Conservation (phyloP, 2,888 invertebrate genomes). For the Orthosia incerta region DNA sequence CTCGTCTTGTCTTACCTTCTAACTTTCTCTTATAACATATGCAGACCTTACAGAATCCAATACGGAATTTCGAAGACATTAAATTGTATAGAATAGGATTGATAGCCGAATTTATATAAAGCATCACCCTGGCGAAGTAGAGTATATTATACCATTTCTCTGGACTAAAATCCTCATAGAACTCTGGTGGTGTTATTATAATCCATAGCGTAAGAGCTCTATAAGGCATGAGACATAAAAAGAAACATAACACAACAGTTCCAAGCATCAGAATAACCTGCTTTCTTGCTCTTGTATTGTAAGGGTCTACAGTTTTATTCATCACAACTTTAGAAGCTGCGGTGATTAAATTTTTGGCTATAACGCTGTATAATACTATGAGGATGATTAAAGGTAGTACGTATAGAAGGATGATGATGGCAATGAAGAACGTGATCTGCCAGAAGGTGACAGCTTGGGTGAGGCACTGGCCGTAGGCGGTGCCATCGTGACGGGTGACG, state of each 20-base stretch:
- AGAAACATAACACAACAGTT: constrained; percentile 96
- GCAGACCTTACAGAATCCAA: constrained; percentile 94
- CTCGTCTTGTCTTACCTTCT: constrained; percentile 84
- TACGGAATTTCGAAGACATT: constrained; percentile 97
- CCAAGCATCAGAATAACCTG: constrained; percentile 97
- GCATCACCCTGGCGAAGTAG: constrained; percentile 96
- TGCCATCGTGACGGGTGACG: constrained; percentile 93
- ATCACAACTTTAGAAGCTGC: constrained; percentile 92
- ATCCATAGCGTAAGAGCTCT: constrained; percentile 96
- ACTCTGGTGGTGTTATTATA: constrained; percentile 94
- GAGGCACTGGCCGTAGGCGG: constrained; percentile 94
- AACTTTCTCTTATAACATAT: constrained; percentile 88
- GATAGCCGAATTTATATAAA: constrained; percentile 97
- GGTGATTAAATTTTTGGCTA: constrained; percentile 95
- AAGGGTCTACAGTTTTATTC: constrained; percentile 94
- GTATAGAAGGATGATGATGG: constrained; percentile 95
- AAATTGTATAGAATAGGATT: constrained; percentile 98
- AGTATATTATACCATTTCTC: constrained; percentile 96
- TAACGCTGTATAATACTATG: constrained; percentile 95
- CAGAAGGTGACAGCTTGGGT: constrained; percentile 94
- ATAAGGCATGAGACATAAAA: constrained; percentile 96
- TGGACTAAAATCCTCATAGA: constrained; percentile 93
- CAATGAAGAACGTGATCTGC: constrained; percentile 95
- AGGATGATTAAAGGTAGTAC: constrained; percentile 95
- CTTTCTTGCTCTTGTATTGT: constrained; percentile 93